Evolutionary conservation across 2,888 invertebrate species (phyloP), one percentile per base, ranked within the genome.

Genomic region (Patella caerulea): DNA sequence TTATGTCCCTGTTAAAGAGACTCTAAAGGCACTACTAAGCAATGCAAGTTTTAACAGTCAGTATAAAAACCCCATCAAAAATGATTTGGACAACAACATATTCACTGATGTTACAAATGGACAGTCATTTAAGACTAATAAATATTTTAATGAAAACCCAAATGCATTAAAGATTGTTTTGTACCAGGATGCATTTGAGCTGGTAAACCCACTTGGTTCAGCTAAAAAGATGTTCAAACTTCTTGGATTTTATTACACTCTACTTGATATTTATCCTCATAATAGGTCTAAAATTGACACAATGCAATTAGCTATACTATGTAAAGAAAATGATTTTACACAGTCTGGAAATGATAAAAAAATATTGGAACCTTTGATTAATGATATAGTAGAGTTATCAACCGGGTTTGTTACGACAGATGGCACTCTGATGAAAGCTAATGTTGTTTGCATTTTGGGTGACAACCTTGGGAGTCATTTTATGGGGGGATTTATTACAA

Each of bases 61-160:
- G 59, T 59, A 59, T 59, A 19, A 59, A 59, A 59, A 59, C 1
- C 59, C 15, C 5, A 7, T 59, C 56, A 15, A 56, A 17, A 56
- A 56, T 56, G 15, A 56, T 56, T 17, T 19, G 19, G 59, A 14
- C 17, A 11, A 59, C 59, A 59, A 59, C 59, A 59, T 19, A 59
- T 59, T 59, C 19, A n/a, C 59, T 17, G 59, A 59, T 59, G 59
- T 59, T 59, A n/a, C 19, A 59, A 17, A 59, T 59, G 59, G 59
- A 17, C 59, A 59, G 17, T 59, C 59, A 59, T 59, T 59, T 59
- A 59, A 59, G 59, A 59, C 17, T 59, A 59, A 59, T 59, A 59
- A 17, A 59, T 59, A 59, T 59, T 59, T 59, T 3, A 59, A n/a
- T 59, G 59, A 59, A 11, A 59, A 15, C 19, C 59, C 59, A 59